Evolutionary conservation across 2,797 vertebrate genomes (phyloP).

Genomic region (Thunnus albacares): DNA sequence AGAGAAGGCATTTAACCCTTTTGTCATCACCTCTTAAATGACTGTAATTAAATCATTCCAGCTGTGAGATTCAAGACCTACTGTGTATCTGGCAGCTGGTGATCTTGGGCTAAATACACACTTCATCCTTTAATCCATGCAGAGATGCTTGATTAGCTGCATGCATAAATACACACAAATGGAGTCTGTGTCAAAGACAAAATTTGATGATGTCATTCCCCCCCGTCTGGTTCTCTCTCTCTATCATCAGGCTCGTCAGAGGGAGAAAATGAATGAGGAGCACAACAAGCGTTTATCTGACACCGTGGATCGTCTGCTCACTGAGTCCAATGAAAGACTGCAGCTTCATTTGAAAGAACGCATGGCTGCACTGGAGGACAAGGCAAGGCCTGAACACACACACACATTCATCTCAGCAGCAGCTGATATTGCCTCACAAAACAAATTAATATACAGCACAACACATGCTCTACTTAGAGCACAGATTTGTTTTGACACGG

Average conservation of each 20-base stretch:
- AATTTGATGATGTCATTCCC: conserved; percentile 47
- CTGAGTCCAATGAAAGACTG: conserved; percentile 94
- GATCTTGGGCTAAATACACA: conserved; percentile 62
- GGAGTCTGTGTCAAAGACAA: conserved; percentile 64
- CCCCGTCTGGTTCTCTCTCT: conserved; percentile 15
- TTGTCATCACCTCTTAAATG: conserved; percentile 65
- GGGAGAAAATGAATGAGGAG: conserved; percentile 98
- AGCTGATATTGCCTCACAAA: conserved; percentile 20
- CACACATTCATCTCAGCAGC: conserved; percentile 31
- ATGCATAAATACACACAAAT: conserved; percentile 59
- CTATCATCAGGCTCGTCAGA: conserved; percentile 89
- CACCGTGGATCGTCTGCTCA: conserved; percentile 95
- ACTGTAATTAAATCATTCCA: conserved; percentile 69
- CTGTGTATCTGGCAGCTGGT: conserved; percentile 60
- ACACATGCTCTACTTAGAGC: not conserved
- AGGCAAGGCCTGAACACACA: conserved; percentile 82
- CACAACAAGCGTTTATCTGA: conserved; percentile 96
- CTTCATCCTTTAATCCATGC: conserved; percentile 71
- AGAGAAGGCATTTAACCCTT: conserved; percentile 62
- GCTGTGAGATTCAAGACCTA: conserved; percentile 62
- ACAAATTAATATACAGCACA: conserved; percentile 21
- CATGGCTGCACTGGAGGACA: conserved; percentile 97
- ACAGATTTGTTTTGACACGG: conserved; percentile 30
- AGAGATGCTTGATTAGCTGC: conserved; percentile 70
- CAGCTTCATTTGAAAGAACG: conserved; percentile 97